A percentile compares a stretch with the other conserved stretches of the same genome.
Conservation (phyloP, 2,113 vertebrate species). For the Paramisgurnus dabryanus region DNA sequence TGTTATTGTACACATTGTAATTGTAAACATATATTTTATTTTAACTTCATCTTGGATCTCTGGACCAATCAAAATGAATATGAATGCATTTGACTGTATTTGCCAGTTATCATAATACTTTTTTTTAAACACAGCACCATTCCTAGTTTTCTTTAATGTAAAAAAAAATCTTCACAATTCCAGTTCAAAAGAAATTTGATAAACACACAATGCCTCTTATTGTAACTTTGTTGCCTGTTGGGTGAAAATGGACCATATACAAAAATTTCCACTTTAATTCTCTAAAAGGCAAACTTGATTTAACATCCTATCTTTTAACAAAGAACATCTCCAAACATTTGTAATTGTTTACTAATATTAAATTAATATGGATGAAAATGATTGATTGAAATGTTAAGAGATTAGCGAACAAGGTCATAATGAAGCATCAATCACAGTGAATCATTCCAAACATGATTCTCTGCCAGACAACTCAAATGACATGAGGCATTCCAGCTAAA, state of each 20-base stretch:
- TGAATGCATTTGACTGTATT: neutral
- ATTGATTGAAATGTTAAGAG: conserved; percentile 50
- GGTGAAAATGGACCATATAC: neutral
- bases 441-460: conserved; percentile 38
- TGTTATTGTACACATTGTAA: no score
- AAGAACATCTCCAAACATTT: conserved; percentile 24
- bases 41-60: neutral
- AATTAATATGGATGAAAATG: conserved; percentile 49
- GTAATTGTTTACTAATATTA: conserved; percentile 50
- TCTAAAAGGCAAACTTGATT: conserved; percentile 16
- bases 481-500: conserved; percentile 13
- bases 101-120: neutral
- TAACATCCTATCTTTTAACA: conserved; percentile 27
- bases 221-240: conserved; percentile 1
- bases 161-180: neutral
- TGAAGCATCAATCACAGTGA: conserved; percentile 35
- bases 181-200: neutral
- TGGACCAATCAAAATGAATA: neutral
- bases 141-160: neutral
- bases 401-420: conserved; percentile 41
- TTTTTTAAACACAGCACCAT: neutral
- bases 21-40: neutral
- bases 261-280: conserved; percentile 14
- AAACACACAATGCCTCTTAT: neutral
- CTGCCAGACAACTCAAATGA: conserved; percentile 8